These are phyloP conservation scores for Paracanthobrama guichenoti DNA, from an alignment of 2,113 vertebrate genomes.

Conservation along the genomic window DNA sequence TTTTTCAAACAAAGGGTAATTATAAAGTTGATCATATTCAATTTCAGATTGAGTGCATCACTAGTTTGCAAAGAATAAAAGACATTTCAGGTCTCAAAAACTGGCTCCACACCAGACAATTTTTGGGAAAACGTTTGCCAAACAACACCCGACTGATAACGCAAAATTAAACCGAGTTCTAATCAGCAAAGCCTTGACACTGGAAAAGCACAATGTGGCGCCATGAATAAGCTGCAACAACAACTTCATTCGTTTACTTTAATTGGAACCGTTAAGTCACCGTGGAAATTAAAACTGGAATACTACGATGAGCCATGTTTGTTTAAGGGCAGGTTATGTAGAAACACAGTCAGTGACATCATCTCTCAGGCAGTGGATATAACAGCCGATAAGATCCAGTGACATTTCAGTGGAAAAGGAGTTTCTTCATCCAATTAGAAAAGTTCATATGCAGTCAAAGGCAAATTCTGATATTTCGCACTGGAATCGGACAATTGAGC, in stretches of 20 bases:
- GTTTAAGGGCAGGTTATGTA: not conserved
- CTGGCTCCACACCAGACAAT: not conserved
- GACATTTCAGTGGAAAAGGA: not conserved
- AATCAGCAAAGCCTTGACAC: not conserved
- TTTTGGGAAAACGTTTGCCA: not conserved
- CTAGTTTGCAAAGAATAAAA: not conserved
- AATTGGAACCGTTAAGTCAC: not conserved
- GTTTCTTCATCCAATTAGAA: conserved; percentile 7
- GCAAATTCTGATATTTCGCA: not conserved
- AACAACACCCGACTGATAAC: not conserved
- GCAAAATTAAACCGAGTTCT: not conserved
- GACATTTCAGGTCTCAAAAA: not conserved
- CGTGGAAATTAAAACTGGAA: not conserved
- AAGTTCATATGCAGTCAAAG: not conserved
- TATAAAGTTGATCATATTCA: not conserved
- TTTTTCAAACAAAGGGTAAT: not conserved
- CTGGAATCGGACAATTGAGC: not conserved
- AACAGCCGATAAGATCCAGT: not conserved
- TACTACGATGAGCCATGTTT: not conserved
- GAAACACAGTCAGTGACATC: not conserved
- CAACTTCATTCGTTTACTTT: not conserved
- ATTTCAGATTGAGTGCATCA: not conserved
- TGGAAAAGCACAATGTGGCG: not conserved
- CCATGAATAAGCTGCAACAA: not conserved
- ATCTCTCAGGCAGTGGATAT: not conserved